Base-by-base conservation (phyloP, 2,888 invertebrate species). In the Theretra japonica region DNA sequence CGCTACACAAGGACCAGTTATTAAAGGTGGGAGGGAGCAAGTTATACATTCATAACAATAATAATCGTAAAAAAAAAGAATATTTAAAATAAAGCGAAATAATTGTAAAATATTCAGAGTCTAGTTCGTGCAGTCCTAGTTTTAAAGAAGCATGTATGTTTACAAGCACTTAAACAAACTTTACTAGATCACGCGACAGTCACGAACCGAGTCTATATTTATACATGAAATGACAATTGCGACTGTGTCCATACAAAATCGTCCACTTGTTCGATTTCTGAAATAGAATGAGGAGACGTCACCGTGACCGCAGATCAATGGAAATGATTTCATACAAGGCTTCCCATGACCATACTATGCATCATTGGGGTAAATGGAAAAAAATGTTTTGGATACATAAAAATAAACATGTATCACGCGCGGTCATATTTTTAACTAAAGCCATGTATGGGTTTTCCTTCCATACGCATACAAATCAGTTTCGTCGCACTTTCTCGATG, bases 171-270 rank as follows among this genome's bases (percentile, higher is more conserved):
- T 65, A 62, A 53, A 30, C 30, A 30, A 62, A 62, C 62, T 41
- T 65, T 23, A 77, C 78, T 76, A 82, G 77, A 76, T 79, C 76
- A 81, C 77, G 48, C 69, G 57, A 70, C 68, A 77, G 77, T 74
- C 76, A 78, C 65, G 48, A 65, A 23, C 30, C 17, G 28, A 65
- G 65, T 65, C 48, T 70, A 68, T 75, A 73, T 74, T 70, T 75
- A 72, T 76, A 77, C 75, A 77, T 76, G 73, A 80, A 80, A 75
- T 75, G 70, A 75, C 75, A 75, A 72, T 78, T 79, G 76, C 71
- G 21, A 65, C 25, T 62, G 59, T 41, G 57, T 57, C 58, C 74
- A 75, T 75, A 21, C 69, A 57, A 69, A 69, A 56, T 56, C 56
- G 25, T 53, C 30, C 69, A 69, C 69, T 81, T 77, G 82, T 80